phyloP scores from a whole-genome alignment of 2,797 vertebrate species.

The Syngnathus rostellatus region DNA sequence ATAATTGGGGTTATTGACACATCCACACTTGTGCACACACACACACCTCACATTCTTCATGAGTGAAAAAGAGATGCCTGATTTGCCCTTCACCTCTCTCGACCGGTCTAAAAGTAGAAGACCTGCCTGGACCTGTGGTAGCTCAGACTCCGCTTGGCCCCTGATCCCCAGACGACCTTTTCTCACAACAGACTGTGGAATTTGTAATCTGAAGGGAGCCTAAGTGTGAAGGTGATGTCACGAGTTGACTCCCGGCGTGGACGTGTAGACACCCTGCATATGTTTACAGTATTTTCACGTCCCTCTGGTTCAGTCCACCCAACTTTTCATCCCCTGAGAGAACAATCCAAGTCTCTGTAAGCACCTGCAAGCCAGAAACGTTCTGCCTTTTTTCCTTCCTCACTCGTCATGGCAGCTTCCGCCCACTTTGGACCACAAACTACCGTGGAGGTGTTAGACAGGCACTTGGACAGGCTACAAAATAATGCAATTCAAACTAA shows the following conservation, averaged over 20 bases:
- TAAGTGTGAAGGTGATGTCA: slow-evolving; percentile 46
- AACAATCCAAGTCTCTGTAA: slow-evolving; percentile 54
- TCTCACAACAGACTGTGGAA: slow-evolving; percentile 59
- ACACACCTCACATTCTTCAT: slow-evolving; percentile 8
- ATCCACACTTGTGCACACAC: slow-evolving; percentile 12
- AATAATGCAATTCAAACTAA: too few relatives aligned
- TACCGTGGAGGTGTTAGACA: slow-evolving; percentile 50
- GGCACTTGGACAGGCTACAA: slow-evolving; percentile 19
- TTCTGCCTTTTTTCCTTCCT: slow-evolving; percentile 22
- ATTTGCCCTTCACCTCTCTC: slow-evolving; percentile 14
- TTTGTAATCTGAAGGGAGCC: slow-evolving; percentile 30
- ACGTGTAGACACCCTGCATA: background rate
- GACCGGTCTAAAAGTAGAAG: slow-evolving; percentile 5
- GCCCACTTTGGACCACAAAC: slow-evolving; percentile 51
- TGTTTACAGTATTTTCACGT: slow-evolving; percentile 24
- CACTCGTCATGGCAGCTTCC: slow-evolving; percentile 29
- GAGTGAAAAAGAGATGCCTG: slow-evolving; percentile 8
- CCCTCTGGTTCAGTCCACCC: slow-evolving; percentile 1
- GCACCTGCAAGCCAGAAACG: slow-evolving; percentile 44
- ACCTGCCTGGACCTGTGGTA: slow-evolving; percentile 12
- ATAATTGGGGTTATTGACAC: slow-evolving; percentile 25
- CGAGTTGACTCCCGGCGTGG: slow-evolving; percentile 3
- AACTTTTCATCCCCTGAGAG: slow-evolving; percentile 20
- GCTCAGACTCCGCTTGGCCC: slow-evolving; percentile 48
- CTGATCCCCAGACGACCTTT: slow-evolving; percentile 55